These are phyloP conservation scores for Sandelia bainsii DNA, from an alignment of 2,797 vertebrate species.

Conservation along the genomic window DNA sequence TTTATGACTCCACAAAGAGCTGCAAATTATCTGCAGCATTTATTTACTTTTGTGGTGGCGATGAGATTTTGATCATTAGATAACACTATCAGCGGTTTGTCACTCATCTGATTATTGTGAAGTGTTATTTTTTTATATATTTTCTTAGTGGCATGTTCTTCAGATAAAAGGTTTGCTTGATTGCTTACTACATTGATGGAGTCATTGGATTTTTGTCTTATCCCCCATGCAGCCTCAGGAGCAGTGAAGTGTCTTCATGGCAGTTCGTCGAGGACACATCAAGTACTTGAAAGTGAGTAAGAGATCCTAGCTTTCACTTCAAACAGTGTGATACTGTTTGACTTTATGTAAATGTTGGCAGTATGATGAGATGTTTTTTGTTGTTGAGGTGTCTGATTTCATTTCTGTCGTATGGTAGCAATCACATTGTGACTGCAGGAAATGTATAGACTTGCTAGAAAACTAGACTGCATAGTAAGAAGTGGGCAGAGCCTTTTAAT, in stretches of 20 bases:
- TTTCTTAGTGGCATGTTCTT: background rate
- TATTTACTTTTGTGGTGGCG: no score
- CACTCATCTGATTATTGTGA: no score
- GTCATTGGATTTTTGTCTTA: constrained; percentile 64
- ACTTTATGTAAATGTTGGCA: background rate
- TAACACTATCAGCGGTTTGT: no score
- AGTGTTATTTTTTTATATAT: no score
- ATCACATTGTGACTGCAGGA: background rate
- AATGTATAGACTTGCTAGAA: background rate
- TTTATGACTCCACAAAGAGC: no score
- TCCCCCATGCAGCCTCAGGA: constrained; percentile 78
- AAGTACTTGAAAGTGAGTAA: constrained; percentile 89
- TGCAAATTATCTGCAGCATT: no score
- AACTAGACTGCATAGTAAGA: no score
- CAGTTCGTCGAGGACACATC: constrained; percentile 89
- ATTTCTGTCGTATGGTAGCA: background rate
- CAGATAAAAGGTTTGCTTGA: background rate
- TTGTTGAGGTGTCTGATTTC: background rate
- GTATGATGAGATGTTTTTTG: background rate
- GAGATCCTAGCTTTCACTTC: constrained; percentile 2
- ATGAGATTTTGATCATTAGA: no score
- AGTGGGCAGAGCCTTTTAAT: background rate
- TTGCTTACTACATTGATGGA: background rate
- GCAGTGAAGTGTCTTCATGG: constrained; percentile 90
- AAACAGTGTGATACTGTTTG: background rate